These are phyloP conservation scores for Ardeotis arabs DNA, from an alignment of 2,113 vertebrate genomes.

Conservation along the genomic window DNA sequence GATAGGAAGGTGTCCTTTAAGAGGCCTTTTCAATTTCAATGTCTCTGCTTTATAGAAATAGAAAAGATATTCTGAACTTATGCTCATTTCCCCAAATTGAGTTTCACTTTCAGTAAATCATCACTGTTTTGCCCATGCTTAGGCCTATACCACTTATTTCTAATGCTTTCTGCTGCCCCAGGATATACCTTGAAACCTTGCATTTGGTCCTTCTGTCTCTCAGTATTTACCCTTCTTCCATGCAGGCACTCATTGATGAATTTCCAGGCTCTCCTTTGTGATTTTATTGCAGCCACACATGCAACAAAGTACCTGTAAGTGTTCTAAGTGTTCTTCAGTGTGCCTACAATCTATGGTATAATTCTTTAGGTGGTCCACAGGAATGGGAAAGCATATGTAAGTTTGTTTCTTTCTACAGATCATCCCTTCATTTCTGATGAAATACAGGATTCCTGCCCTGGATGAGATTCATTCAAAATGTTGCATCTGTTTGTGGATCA, in stretches of 20 bases:
- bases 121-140: not conserved
- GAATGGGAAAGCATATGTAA: not conserved
- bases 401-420: not conserved
- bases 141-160: not conserved
- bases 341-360: not conserved
- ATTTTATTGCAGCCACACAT: not conserved
- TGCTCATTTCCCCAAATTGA: not conserved
- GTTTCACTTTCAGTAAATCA: not conserved
- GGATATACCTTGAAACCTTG: not conserved
- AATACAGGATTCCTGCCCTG: not conserved
- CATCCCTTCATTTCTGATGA: not conserved
- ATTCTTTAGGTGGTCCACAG: not conserved
- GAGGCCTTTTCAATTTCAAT: not conserved
- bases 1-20: not conserved
- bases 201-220: not conserved
- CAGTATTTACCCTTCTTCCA: not conserved
- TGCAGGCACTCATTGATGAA: not conserved
- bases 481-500: not conserved
- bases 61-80: not conserved
- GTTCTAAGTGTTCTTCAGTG: not conserved
- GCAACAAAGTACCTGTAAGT: not conserved
- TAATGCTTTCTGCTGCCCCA: not conserved
- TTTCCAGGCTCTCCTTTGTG: not conserved
- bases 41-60: not conserved
- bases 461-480: not conserved